Evolutionary conservation across 2,888 invertebrate genomes (phyloP).

Genomic region (Byasa hedistus): DNA sequence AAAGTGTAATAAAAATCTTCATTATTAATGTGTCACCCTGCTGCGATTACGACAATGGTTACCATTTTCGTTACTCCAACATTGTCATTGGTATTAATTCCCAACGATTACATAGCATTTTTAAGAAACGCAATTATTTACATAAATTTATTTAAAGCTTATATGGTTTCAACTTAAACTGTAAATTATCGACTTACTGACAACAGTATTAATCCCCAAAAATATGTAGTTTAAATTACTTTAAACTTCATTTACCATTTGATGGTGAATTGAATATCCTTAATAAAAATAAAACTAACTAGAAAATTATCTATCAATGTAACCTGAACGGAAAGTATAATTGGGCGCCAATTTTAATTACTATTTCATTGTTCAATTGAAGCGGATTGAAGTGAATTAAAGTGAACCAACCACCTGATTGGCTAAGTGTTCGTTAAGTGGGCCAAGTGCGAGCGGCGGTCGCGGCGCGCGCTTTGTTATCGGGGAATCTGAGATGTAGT

Average conservation of each 20-base stretch:
- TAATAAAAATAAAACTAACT: neutral
- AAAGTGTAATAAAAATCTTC: slow-evolving; percentile 25
- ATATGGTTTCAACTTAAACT: neutral
- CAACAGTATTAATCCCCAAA: neutral
- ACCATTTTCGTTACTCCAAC: slow-evolving; percentile 30
- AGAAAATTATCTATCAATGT: neutral
- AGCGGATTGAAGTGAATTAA: slow-evolving; percentile 17
- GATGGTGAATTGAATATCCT: neutral
- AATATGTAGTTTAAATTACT: too few species aligned
- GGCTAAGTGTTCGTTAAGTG: slow-evolving; percentile 19
- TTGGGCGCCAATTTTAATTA: slow-evolving; percentile 18
- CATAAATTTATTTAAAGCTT: slow-evolving; percentile 8
- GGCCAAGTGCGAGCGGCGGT: slow-evolving; percentile 26
- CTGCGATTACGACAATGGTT: slow-evolving; percentile 31
- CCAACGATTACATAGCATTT: slow-evolving; percentile 26
- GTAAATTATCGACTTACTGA: neutral
- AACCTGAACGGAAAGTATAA: neutral
- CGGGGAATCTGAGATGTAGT: slow-evolving; percentile 14
- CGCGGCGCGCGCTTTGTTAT: slow-evolving; percentile 17
- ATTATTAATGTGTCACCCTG: slow-evolving; percentile 28
- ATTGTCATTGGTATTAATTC: slow-evolving; percentile 34
- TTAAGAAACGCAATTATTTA: slow-evolving; percentile 21
- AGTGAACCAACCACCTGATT: slow-evolving; percentile 21
- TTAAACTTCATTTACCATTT: neutral
- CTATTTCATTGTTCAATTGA: slow-evolving; percentile 3